Evolutionary conservation across 37 sponge, comb jelly and placozoan genomes (phyloP), one percentile per base, ranked within the genome.

Genomic region (Cliona cf. orientalis): DNA sequence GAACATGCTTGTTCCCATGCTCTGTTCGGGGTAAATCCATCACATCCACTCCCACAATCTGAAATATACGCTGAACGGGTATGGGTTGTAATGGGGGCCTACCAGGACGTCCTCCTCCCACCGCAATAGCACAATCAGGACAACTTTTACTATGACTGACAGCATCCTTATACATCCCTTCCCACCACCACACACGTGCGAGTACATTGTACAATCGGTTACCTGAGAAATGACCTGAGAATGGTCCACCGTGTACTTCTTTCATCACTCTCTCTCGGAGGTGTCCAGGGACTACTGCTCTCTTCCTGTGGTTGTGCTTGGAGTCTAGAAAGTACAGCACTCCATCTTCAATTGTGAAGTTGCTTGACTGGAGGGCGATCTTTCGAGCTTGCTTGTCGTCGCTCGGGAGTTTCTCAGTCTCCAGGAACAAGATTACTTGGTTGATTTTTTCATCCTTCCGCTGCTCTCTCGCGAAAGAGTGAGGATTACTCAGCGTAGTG

Each of bases 181-280:
- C 46, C 92, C 92, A 91, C 87, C 87, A 91, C 74, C 83, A 82
- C 3, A 14, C 0, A 23, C 36, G 32, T 1, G 44, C 0, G 0
- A 91, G 19, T 3, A 80, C 46, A 31, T 65, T 42, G 59, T 71
- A 86, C 34, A 86, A 26, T 17, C 74, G 53, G 14, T 46, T 59
- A 19, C 87, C 87, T 32, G 92, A 81, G 40, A 91, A 87, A 70
- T 91, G 92, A 1, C 84, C 92, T 32, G 71, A 34, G 59, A 82
- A 64, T 2, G 58, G 45, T 29, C 92, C 83, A 64, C 74, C 19
- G 60, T 86, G 87, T 36, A 40, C 58, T 77, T 87, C 75, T 55
- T 71, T 36, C 74, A 91, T 11, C 11, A 91, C 35, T 26, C 28
- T 22, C n/a, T 76, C 6, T 32, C 55, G 39, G 9, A 91, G 59